These are phyloP conservation scores for Propithecus perrieri DNA, from an alignment of 2,797 vertebrate species.

Conservation along the genomic window DNA sequence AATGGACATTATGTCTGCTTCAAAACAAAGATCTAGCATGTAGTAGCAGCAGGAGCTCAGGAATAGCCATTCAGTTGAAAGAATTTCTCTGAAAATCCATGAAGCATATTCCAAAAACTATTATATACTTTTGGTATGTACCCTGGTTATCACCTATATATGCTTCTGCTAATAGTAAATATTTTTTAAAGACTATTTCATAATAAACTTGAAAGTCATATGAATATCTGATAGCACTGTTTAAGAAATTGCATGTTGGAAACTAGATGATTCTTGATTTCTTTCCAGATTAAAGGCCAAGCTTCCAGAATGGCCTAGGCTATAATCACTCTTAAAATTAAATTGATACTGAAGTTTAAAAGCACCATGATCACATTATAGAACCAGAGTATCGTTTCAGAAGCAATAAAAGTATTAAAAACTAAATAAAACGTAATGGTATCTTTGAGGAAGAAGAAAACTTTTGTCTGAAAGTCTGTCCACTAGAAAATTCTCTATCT, in stretches of 20 bases:
- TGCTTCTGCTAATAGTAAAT: background rate
- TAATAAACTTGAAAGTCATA: background rate
- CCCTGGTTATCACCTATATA: background rate
- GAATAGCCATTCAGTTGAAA: background rate
- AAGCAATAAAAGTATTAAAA: background rate
- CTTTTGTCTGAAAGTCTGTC: background rate
- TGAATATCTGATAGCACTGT: background rate
- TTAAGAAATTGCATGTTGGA: background rate
- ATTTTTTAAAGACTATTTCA: conserved; percentile 23
- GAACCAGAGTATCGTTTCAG: background rate
- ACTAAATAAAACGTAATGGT: background rate
- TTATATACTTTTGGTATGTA: background rate
- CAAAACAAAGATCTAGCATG: background rate
- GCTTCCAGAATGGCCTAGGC: background rate
- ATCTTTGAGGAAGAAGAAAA: background rate
- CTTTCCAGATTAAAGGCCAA: background rate
- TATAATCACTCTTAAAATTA: background rate
- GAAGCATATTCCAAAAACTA: background rate
- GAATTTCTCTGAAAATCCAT: background rate
- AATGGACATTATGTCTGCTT: background rate
- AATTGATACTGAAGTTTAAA: background rate
- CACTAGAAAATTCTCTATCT: background rate
- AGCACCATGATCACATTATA: background rate
- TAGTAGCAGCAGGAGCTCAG: background rate
- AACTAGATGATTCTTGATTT: background rate